These are phyloP conservation scores for Himalopsyche kuldschensis DNA, from an alignment of 2,888 invertebrate genomes.

Conservation along the genomic window DNA sequence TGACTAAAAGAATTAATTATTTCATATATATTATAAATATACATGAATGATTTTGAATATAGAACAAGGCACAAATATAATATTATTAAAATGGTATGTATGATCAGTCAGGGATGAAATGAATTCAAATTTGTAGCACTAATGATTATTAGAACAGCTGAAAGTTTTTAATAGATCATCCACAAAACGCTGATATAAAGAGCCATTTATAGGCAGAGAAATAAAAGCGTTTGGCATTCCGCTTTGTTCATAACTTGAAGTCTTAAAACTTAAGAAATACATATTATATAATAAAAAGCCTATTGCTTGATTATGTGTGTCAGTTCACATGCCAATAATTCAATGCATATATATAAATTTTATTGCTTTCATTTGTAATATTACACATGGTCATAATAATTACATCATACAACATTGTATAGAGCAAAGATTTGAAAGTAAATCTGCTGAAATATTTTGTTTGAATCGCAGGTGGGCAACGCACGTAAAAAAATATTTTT, in stretches of 20 bases:
- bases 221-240: too few relatives aligned
- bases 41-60: neutral
- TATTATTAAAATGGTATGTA: neutral
- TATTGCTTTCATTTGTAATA: neutral
- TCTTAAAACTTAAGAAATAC: neutral
- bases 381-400: neutral
- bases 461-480: too few relatives aligned
- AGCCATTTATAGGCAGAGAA: too few relatives aligned
- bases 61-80: slow-evolving; percentile 2
- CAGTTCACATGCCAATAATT: neutral
- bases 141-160: too few relatives aligned
- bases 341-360: neutral
- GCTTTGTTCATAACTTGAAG: too few relatives aligned
- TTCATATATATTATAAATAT: neutral
- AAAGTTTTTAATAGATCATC: too few relatives aligned
- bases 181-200: too few relatives aligned
- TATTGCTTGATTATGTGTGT: neutral
- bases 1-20: neutral
- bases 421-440: too few relatives aligned
- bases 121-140: too few relatives aligned
- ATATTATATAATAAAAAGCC: neutral
- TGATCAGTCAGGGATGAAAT: neutral
- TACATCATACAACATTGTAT: neutral
- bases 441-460: too few relatives aligned
- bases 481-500: too few relatives aligned